Percentiles rank a stretch among this genome's conserved stretches.
These are phyloP conservation scores for Gerris lacustris DNA, from an alignment of 2,888 invertebrate genomes.

Conservation along the genomic window DNA sequence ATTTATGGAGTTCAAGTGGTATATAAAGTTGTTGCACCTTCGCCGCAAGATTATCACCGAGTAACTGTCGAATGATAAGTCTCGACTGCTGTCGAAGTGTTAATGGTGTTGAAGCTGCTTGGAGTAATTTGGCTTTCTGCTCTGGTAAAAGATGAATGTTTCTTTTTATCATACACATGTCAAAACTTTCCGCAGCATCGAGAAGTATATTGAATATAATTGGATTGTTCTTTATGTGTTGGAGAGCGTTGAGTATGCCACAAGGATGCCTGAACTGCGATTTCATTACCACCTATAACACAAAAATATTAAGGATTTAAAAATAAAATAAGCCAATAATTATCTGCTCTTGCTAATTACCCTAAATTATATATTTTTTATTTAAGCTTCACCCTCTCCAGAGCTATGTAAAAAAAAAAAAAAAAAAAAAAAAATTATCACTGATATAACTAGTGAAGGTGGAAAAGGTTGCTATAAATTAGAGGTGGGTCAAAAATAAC, in stretches of 20 bases:
- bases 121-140: conserved; percentile 53
- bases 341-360: no score
- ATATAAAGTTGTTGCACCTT: conserved; percentile 48
- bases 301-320: conserved; percentile 11
- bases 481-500: no score
- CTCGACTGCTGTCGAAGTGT: conserved; percentile 51
- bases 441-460: no score
- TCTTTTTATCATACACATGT: conserved; percentile 64
- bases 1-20: conserved; percentile 52
- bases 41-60: conserved; percentile 47
- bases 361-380: no score
- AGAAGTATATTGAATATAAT: conserved; percentile 51
- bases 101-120: conserved; percentile 53
- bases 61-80: conserved; percentile 45
- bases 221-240: conserved; percentile 45
- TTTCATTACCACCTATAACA: conserved; percentile 57
- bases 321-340: neutral
- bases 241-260: conserved; percentile 66
- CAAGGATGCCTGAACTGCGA: conserved; percentile 73
- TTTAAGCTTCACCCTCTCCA: conserved; percentile 6
- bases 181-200: conserved; percentile 64
- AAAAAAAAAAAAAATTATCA: neutral
- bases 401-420: neutral
- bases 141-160: conserved; percentile 51
- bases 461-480: no score